Base-by-base conservation (phyloP, 2,888 invertebrate species). In the Acanthosepion pharaonis region DNA sequence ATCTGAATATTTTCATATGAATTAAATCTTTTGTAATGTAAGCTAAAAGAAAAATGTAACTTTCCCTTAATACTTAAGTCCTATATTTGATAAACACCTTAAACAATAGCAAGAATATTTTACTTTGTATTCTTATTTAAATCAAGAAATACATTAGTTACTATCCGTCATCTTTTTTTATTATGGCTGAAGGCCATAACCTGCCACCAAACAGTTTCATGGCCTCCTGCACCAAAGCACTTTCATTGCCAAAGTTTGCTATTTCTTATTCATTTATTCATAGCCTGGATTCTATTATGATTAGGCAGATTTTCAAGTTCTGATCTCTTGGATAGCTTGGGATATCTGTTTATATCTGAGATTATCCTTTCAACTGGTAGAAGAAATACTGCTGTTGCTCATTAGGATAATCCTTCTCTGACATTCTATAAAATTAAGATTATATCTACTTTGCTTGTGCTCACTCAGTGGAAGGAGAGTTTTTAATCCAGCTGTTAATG, bases 321-420 rank as follows among this genome's bases (percentile, higher is more conserved):
- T 33, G 78, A n/a, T 78, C 20, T 20, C 78, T 78, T 78, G 78
- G 78, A 78, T 78, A 78, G 15, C 78, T 78, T n/a, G 78, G 78
- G 78, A 78, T 78, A 78, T 78, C 78, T n/a, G 78, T 33, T 78
- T n/a, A 78, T n/a, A 78, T 78, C 78, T n/a, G 78, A 78, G 78
- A 78, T 78, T 78, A 78, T 78, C 78, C 78, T 78, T 33, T 78
- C 78, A 78, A 78, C 23, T 78, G 15, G 3, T 78, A 78, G 15
- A 42, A 33, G 78, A 59, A 78, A 33, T 78, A 18, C 78, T n/a
- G n/a, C 33, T 78, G 18, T 78, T n/a, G 78, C n/a, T 78, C 78
- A 78, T 78, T 78, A 15, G n/a, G 18, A 78, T 78, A 78, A 78
- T 78, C 11, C 78, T n/a, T 78, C 78, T 78, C 78, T 78, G 78